These are phyloP conservation scores for Hippopotamyrus pictus DNA, from an alignment of 2,797 vertebrate genomes.

Conservation along the genomic window DNA sequence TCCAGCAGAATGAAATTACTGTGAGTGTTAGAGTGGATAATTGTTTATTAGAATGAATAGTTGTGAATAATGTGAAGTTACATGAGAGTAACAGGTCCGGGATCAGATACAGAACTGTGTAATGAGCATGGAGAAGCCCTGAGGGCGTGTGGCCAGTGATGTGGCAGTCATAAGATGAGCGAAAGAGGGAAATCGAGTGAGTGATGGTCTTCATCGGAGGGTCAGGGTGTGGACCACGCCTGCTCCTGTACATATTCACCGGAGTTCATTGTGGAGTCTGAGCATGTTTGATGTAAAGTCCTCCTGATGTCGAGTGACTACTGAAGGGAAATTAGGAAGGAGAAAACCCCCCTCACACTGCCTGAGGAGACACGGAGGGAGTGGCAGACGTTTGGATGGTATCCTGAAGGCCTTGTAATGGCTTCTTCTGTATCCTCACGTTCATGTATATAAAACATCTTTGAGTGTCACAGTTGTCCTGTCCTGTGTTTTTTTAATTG, in stretches of 20 bases:
- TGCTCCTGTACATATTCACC: not conserved
- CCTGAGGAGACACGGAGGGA: not conserved
- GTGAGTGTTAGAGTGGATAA: not conserved
- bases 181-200: not conserved
- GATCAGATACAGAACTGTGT: not conserved
- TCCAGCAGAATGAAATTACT: no score
- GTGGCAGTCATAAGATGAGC: constrained; percentile 22
- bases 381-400: not conserved
- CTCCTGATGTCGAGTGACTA: not conserved
- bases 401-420: not conserved
- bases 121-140: not conserved
- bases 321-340: not conserved
- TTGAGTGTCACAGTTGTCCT: not conserved
- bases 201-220: constrained; percentile 17
- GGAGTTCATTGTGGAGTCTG: not conserved
- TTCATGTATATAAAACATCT: not conserved
- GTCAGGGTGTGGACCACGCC: constrained; percentile 1
- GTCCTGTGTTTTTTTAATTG: not conserved
- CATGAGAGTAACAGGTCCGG: not conserved
- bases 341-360: not conserved
- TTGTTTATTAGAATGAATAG: not conserved
- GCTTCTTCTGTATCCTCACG: not conserved
- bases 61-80: not conserved
- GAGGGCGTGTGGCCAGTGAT: constrained; percentile 39
- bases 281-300: not conserved